Base-by-base conservation (phyloP, 35 echinoderm and acorn worm genomes). In the Ophiothrix spiculata region DNA sequence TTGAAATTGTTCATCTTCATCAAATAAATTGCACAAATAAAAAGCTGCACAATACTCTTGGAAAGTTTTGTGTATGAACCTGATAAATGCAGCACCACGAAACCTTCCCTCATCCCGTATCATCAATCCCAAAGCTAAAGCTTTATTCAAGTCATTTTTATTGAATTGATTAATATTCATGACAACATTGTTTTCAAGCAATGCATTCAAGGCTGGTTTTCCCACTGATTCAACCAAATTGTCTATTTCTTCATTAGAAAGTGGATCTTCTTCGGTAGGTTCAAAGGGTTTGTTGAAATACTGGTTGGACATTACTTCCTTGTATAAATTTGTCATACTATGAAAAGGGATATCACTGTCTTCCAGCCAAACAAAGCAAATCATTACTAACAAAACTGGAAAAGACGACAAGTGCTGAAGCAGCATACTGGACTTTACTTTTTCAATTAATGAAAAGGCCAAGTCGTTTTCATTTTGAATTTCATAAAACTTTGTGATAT, bases 31-130 rank as follows among this genome's bases (percentile, higher is more conserved):
- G 35, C 15, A 54, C 46, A 83, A 32, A 33, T 64, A 84, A 0
- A 84, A 32, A 64, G 81, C 81, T 15, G 81, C 46, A 60, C 54
- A 84, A 37, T 84, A 84, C 69, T 84, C 81, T 60, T 84, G 81
- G 37, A 84, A 84, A 4, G 49, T 84, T 29, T 84, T 84, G 54
- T 84, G 81, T 10, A 84, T 32, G 33, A 84, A 84, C 13, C 11
- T 36, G 23, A 84, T 10, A 34, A 19, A 64, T 16, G 8, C 1
- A 35, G 36, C 54, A 12, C 37, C 34, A 4, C 12, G n/a, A 17
- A 39, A 28, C 25, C 33, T 36, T 14, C 45, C 54, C 36, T 69
- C 29, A 13, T 14, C 54, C 15, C 49, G 32, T 1, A 60, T 14
- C 40, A 69, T 14, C 56, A 84, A 84, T 23, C 81, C 81, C 11